phyloP scores from a whole-genome alignment of 2,888 invertebrate genomes.

The Stenolophus ochropezus region DNA sequence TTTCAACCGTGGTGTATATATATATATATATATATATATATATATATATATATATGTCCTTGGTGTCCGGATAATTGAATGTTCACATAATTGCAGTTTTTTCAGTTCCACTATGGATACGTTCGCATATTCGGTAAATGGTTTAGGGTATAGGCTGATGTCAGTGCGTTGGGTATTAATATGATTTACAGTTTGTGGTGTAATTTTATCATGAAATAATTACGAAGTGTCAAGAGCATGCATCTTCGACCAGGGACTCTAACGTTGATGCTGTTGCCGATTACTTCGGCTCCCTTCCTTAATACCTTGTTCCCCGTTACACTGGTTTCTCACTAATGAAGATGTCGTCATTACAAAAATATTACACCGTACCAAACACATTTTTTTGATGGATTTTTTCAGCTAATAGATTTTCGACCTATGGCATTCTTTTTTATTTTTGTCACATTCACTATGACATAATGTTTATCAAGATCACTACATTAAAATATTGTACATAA shows the following conservation, averaged over 20 bases:
- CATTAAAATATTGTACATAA: too few species aligned
- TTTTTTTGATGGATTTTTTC: neutral
- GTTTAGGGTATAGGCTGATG: neutral
- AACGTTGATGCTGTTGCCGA: neutral
- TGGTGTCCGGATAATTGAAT: neutral
- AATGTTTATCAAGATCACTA: too few species aligned
- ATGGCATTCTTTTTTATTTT: too few species aligned
- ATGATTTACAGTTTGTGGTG: slow-evolving; percentile 20
- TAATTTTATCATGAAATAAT: slow-evolving; percentile 23
- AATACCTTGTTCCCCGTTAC: neutral
- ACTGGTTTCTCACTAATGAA: neutral
- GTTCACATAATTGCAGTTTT: slow-evolving; percentile 8
- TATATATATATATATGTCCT: too few species aligned
- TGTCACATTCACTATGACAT: too few species aligned
- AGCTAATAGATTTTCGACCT: too few species aligned
- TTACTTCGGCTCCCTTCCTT: slow-evolving; percentile 6
- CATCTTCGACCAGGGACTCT: slow-evolving; percentile 2
- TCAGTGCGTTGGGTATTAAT: neutral
- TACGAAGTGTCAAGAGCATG: slow-evolving; percentile 21
- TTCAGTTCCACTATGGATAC: neutral
- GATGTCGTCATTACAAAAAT: neutral
- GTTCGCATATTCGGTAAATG: neutral
- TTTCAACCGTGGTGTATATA: too few species aligned
- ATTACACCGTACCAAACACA: neutral
- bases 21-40: too few species aligned